phyloP scores from a whole-genome alignment of 1,140 invertebrate species.

The Globodera ellingtonae region DNA sequence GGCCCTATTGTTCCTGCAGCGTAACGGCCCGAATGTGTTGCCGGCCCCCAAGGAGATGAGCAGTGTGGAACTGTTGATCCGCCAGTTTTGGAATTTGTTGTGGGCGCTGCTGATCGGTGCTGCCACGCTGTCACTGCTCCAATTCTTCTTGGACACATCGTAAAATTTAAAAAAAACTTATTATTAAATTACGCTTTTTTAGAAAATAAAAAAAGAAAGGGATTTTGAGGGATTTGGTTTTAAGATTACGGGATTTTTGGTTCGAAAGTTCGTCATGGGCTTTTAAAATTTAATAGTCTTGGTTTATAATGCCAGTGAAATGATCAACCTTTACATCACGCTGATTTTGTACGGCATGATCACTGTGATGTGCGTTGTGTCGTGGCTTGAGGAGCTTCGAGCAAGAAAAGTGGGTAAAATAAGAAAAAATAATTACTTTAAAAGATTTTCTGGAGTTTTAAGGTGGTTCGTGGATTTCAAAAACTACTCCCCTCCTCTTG shows the following conservation, averaged over 20 bases:
- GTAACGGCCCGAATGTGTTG: constrained; percentile 35
- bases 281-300: no score
- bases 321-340: constrained; percentile 43
- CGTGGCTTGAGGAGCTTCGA: constrained; percentile 43
- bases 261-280: no score
- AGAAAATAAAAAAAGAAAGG: no score
- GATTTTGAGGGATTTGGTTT: no score
- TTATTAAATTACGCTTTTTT: no score
- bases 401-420: constrained; percentile 26
- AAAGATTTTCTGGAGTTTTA: constrained; percentile 7
- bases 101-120: constrained; percentile 42
- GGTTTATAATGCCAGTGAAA: constrained; percentile 4
- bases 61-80: constrained; percentile 35
- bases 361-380: constrained; percentile 46
- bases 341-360: constrained; percentile 53
- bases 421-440: not conserved
- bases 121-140: constrained; percentile 34
- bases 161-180: not conserved
- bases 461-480: constrained; percentile 47
- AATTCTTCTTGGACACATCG: constrained; percentile 38
- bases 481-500: constrained; percentile 76
- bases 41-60: constrained; percentile 44
- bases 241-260: no score
- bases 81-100: constrained; percentile 41
- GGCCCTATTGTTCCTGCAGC: constrained; percentile 16